Evolutionary conservation across 2,797 vertebrate genomes (phyloP), one percentile per base, ranked within the genome.

Genomic region (Helarctos malayanus): DNA sequence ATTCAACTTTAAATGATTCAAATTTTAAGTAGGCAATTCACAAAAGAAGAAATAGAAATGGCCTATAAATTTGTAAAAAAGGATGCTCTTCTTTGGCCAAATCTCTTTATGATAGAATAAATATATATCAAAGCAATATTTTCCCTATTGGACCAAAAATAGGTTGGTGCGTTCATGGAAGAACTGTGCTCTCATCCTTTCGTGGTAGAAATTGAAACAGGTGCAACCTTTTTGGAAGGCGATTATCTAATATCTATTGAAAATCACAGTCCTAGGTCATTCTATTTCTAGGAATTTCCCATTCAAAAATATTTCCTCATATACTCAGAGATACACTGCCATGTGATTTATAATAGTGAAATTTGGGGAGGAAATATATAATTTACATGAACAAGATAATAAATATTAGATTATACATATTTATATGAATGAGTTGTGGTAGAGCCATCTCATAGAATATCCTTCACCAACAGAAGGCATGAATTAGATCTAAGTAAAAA

Each of bases 211-310:
- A 84, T 25, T 29, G 10, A 84, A 95, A 80, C 14, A 27, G 65
- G 81, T 54, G 38, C 12, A 47, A 45, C 9, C 1, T 45, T 75
- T 83, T 75, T 52, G 29, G 41, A 61, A 85, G n/a, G n/a, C 79
- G 63, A 63, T 90, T 73, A 87, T 32, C 76, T 87, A 52, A 80
- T 76, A 90, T 61, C 68, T 68, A 47, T 35, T 68, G 56, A 95
- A 80, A 38, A 76, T 9, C 45, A 41, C 5, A 92, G 56, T 83
- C 21, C 35, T 87, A 76, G 80, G 52, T 52, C 3, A 45, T 84
- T 93, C 78, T 68, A 95, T 57, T 96, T 78, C 75, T 69, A 63
- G 38, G 35, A 80, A 89, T 76, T 87, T 94, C 84, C 82, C 87
- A 86, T 45, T 93, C 13, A 82, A 96, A 96, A 97, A 49, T 9